Base-by-base conservation (phyloP, 37 sponge, comb jelly and placozoan species). In the Diacarnus erythraeanus region DNA sequence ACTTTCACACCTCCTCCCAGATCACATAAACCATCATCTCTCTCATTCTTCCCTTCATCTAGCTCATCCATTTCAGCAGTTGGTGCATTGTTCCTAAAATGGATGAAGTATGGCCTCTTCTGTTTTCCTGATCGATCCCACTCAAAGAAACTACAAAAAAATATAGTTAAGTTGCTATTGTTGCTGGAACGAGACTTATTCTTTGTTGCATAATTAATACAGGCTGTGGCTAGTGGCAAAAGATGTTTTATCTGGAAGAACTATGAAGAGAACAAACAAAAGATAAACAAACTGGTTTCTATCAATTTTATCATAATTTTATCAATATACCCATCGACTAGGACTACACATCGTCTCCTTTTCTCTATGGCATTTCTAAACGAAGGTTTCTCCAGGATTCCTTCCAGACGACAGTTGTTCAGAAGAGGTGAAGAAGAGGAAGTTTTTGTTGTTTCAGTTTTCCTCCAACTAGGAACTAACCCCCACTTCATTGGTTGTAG, bases 401-500 rank as follows among this genome's bases (percentile, higher is more conserved):
- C 80, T 26, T 96, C 97, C 56, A 64, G 63, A 36, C 97, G 92
- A 41, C 93, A 89, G 77, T 96, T 96, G 82, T 91, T 96, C 21
- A 91, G 76, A 30, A 89, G 39, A 42, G 83, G 80, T 27, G 79
- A 42, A 30, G 90, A 93, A 2, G 43, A 30, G 22, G 18, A 10
- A 18, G 71, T 80, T 15, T 74, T 63, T 25, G 75, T 80, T 59
- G 23, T n/a, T 0, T 77, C 77, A 20, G 80, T 80, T 44, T 86
- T 93, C 42, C 94, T 89, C 97, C 97, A 96, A 42, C 78, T 74
- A 8, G 97, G 97, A 21, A 96, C 78, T 0, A 96, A 75, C 20
- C 97, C 97, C 97, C 97, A 96, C 71, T 91, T 88, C 97, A 96
- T 96, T 21, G 71, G 43, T 77, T 96, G 97, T 42, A 96, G 59